phyloP scores from a whole-genome alignment of 2,888 invertebrate species.

The Cyaniris semiargus region DNA sequence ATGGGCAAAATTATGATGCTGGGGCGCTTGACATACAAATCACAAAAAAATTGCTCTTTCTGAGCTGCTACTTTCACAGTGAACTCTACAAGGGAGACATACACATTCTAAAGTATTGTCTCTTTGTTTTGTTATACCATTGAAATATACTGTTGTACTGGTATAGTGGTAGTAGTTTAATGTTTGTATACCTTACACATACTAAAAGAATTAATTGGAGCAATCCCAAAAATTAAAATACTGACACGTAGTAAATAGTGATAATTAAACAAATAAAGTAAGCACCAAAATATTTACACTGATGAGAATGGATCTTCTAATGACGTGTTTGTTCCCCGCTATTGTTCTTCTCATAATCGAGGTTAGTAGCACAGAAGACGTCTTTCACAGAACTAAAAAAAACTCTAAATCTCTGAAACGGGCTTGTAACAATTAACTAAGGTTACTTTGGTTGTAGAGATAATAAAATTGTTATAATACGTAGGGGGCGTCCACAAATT shows the following conservation, averaged over 20 bases:
- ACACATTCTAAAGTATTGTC: no score
- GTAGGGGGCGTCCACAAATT: no score
- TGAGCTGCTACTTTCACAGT: no score
- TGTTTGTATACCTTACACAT: neutral
- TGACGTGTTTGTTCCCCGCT: neutral
- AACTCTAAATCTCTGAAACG: no score
- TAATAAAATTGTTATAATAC: no score
- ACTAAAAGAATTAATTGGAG: neutral
- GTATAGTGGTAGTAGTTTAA: neutral
- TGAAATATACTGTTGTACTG: no score
- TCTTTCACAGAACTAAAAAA: neutral
- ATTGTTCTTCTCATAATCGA: neutral
- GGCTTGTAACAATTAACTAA: no score
- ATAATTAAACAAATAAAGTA: neutral
- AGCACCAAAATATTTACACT: conserved; percentile 7
- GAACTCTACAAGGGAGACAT: no score
- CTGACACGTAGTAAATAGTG: neutral
- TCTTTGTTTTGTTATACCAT: no score
- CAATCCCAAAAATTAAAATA: neutral
- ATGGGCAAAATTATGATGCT: no score
- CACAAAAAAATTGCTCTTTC: no score
- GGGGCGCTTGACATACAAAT: no score
- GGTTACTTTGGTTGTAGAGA: neutral
- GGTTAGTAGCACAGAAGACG: conserved; percentile 5
- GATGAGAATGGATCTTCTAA: neutral